phyloP scores from a whole-genome alignment of 2,888 invertebrate species.

The Yponomeuta cagnagella region DNA sequence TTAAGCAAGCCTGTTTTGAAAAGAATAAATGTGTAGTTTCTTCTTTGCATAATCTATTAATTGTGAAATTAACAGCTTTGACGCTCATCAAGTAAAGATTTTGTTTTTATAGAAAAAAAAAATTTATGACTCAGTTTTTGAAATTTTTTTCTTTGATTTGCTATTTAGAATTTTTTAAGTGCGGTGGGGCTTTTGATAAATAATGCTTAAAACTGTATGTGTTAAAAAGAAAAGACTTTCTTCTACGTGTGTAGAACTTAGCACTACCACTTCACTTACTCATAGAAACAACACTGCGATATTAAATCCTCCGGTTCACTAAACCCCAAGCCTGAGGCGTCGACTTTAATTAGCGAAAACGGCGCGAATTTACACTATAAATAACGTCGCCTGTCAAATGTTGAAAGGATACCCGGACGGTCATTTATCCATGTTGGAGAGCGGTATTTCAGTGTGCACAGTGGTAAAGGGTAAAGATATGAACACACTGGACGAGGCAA shows the following conservation, averaged over 20 bases:
- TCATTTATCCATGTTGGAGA: neutral
- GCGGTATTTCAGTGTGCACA: neutral
- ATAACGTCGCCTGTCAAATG: slow-evolving; percentile 1
- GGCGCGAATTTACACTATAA: slow-evolving; percentile 3
- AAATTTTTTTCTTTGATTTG: too few relatives aligned
- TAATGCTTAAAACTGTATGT: too few relatives aligned
- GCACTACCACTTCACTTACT: neutral
- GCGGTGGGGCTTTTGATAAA: too few relatives aligned
- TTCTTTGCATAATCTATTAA: too few relatives aligned
- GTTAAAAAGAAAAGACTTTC: neutral
- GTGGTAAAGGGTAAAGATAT: neutral
- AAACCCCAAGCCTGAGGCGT: slow-evolving; percentile 21
- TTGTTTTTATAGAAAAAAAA: too few relatives aligned
- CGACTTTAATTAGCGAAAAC: slow-evolving; percentile 16
- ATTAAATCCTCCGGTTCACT: slow-evolving; percentile 22
- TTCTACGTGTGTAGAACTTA: neutral
- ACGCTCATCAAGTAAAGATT: too few relatives aligned
- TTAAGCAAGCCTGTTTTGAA: too few relatives aligned
- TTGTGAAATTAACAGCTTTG: too few relatives aligned
- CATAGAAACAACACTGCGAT: slow-evolving; percentile 14
- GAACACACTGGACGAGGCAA: neutral
- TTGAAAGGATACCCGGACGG: slow-evolving; percentile 1
- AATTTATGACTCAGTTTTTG: too few relatives aligned
- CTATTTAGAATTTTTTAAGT: too few relatives aligned
- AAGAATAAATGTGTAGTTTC: too few relatives aligned